phyloP scores from a whole-genome alignment of 1,140 invertebrate genomes.

The Drosophila obscura region DNA sequence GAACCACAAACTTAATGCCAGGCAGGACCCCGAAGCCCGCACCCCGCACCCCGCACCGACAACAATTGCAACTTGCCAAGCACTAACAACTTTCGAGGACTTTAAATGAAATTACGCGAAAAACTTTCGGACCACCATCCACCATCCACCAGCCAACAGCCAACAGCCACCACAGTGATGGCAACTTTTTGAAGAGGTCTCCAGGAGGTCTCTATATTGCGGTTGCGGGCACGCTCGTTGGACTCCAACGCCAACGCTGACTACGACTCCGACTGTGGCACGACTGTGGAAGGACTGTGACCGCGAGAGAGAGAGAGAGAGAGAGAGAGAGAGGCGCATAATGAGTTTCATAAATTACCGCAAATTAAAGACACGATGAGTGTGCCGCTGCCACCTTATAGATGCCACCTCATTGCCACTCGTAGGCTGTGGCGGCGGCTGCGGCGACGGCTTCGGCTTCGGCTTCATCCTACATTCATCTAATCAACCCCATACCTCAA shows the following conservation, averaged over 20 bases:
- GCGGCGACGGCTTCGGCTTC: neutral
- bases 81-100: slow-evolving; percentile 73
- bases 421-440: no score
- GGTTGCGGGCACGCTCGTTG: slow-evolving; percentile 57
- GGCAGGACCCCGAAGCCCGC: neutral
- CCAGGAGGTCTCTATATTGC: slow-evolving; percentile 37
- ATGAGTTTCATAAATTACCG: slow-evolving; percentile 80
- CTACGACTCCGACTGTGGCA: no score
- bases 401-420: neutral
- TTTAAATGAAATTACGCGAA: slow-evolving; percentile 81
- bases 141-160: neutral
- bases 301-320: no score
- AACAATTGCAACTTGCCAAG: slow-evolving; percentile 73
- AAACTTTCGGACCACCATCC: slow-evolving; percentile 60
- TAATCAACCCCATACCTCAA: no score
- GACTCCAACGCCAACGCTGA: slow-evolving; percentile 13
- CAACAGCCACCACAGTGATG: slow-evolving; percentile 14
- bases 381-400: slow-evolving; percentile 19
- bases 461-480: no score
- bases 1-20: slow-evolving; percentile 58
- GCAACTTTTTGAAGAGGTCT: slow-evolving; percentile 74
- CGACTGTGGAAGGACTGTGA: neutral
- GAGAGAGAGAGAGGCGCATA: slow-evolving; percentile 36
- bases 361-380: slow-evolving; percentile 73
- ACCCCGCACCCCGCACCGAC: neutral